Evolutionary conservation across 2,797 vertebrate genomes (phyloP).

Genomic region (Xenops minutus): DNA sequence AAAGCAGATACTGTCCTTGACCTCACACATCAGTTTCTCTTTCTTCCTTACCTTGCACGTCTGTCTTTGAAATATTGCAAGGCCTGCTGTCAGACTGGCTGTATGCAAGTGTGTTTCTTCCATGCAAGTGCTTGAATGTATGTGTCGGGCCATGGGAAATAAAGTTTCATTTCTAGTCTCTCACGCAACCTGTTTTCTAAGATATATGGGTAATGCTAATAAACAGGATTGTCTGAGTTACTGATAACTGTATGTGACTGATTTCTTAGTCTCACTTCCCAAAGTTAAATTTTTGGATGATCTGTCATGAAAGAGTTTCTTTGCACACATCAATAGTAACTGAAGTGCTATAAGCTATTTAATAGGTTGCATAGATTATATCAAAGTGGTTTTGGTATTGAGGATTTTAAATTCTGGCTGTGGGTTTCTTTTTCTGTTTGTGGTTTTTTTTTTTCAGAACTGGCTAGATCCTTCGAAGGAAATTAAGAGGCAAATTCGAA

Average conservation of each 20-base stretch:
- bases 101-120: background rate
- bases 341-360: background rate
- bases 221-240: background rate
- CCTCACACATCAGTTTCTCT: background rate
- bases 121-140: background rate
- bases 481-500: slow-evolving; percentile 93
- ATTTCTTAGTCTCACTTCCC: background rate
- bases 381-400: background rate
- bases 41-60: background rate
- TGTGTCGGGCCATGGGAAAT: background rate
- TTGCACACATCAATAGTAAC: background rate
- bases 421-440: background rate
- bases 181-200: background rate
- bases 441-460: slow-evolving; percentile 74
- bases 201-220: background rate
- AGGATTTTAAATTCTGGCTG: background rate
- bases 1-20: background rate
- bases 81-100: background rate
- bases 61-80: background rate
- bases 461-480: slow-evolving; percentile 95
- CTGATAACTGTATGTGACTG: background rate
- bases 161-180: background rate
- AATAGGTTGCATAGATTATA: background rate
- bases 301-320: background rate
- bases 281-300: background rate